Percentiles rank a stretch among this genome's conserved stretches.
Conservation (phyloP, 2,113 vertebrate genomes). For the Ondatra zibethicus region DNA sequence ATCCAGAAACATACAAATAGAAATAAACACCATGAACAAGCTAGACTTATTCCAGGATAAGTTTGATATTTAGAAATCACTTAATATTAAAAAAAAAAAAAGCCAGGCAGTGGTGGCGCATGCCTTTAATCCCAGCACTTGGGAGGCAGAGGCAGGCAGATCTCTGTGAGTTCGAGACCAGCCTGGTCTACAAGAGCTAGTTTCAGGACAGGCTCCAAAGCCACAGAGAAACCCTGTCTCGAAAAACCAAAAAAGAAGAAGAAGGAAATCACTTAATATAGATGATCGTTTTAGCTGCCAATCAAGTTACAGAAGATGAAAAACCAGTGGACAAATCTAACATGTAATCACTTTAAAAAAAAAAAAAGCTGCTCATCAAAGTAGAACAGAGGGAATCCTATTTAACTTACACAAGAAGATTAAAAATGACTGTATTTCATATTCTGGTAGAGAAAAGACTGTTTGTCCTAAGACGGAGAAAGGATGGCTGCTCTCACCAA, state of each 20-base stretch:
- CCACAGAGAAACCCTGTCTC: no score
- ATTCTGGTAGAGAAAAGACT: not conserved
- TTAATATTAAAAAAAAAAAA: no score
- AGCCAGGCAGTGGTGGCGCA: no score
- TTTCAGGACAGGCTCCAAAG: no score
- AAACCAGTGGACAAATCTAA: not conserved
- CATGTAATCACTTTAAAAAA: not conserved
- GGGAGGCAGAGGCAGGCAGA: no score
- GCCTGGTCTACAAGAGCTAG: no score
- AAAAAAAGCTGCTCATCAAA: not conserved
- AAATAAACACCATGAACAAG: not conserved
- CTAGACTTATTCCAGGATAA: not conserved
- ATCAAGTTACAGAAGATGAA: not conserved
- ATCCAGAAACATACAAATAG: not conserved
- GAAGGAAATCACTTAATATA: not conserved
- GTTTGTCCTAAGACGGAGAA: not conserved
- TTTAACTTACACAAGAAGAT: not conserved
- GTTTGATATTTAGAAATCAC: not conserved
- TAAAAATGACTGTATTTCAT: not conserved
- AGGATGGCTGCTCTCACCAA: not conserved
- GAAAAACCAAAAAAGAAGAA: no score
- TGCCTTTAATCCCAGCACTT: no score
- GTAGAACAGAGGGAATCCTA: not conserved
- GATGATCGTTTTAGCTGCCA: not conserved
- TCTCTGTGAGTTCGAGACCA: no score